Conservation (phyloP, 2,888 invertebrate genomes). For the Phorcus lineatus region DNA sequence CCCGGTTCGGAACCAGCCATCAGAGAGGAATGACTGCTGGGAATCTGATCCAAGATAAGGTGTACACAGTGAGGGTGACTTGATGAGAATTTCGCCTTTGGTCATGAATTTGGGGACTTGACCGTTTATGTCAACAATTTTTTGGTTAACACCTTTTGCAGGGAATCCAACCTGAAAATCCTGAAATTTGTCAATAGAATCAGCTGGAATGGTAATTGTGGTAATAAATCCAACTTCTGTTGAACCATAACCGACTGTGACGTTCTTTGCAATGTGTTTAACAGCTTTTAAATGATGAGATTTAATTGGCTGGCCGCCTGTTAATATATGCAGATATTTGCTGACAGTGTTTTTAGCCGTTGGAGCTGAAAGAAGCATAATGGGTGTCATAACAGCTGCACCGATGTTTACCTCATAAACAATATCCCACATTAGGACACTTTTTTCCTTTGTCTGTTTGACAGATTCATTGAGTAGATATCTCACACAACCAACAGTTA, state of each 20-base stretch:
- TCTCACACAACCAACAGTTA: slow-evolving; percentile 33
- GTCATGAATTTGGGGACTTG: background rate
- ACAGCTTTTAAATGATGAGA: background rate
- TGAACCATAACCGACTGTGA: background rate
- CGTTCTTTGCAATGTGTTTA: background rate
- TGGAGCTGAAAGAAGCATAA: no score
- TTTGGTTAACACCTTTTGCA: background rate
- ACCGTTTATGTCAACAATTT: background rate
- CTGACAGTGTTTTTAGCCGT: no score
- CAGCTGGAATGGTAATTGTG: background rate
- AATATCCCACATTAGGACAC: slow-evolving; percentile 26
- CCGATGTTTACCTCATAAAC: slow-evolving; percentile 31
- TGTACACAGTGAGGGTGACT: slow-evolving; percentile 26
- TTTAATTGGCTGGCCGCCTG: slow-evolving; percentile 2
- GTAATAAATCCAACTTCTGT: background rate
- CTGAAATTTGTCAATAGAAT: background rate
- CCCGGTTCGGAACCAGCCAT: slow-evolving; percentile 44
- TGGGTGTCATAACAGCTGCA: background rate
- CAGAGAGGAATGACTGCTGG: slow-evolving; percentile 27
- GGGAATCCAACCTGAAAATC: background rate
- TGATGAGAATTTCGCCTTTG: slow-evolving; percentile 34
- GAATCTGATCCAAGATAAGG: slow-evolving; percentile 29
- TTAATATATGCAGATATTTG: background rate
- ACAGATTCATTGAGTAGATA: slow-evolving; percentile 33
- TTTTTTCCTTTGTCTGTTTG: slow-evolving; percentile 4